Percentiles rank a stretch among this genome's conserved stretches.
Conservation (phyloP, 2,797 vertebrate genomes). For the Aplochiton taeniatus region DNA sequence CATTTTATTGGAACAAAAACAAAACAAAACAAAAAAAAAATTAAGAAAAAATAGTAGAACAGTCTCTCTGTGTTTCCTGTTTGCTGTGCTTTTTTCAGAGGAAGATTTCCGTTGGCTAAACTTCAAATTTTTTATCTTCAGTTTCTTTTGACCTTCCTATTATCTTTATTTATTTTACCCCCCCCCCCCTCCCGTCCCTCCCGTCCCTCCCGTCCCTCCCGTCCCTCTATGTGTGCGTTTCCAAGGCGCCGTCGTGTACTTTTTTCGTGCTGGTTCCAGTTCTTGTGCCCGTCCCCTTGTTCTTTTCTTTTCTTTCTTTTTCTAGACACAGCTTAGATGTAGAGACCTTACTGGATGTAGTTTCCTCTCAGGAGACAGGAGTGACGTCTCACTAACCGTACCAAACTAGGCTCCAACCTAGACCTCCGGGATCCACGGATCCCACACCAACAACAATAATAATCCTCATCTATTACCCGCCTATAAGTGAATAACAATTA, state of each 20-base stretch:
- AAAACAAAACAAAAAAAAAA: conserved; percentile 73
- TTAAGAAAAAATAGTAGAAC: conserved; percentile 89
- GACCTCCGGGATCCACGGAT: conserved; percentile 85
- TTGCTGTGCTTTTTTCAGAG: conserved; percentile 85
- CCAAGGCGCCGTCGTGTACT: conserved; percentile 84
- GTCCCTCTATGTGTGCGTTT: conserved; percentile 62
- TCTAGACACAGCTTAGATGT: conserved; percentile 92
- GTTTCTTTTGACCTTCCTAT: conserved; percentile 33
- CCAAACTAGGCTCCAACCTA: conserved; percentile 87
- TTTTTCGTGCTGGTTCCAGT: conserved; percentile 89
- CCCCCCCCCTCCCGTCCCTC: too few relatives aligned
- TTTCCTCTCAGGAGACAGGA: conserved; percentile 83
- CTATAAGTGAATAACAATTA: conserved; percentile 89
- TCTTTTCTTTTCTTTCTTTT: conserved; percentile 81
- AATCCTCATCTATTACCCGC: conserved; percentile 79
- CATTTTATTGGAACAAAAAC: conserved; percentile 80
- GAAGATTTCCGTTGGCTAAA: conserved; percentile 25
- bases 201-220: too few relatives aligned
- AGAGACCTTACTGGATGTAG: conserved; percentile 93
- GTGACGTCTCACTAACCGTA: conserved; percentile 81
- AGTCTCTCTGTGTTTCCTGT: conserved; percentile 93
- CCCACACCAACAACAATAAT: conserved; percentile 77
- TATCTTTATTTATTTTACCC: conserved; percentile 38
- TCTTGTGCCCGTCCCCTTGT: conserved; percentile 92
- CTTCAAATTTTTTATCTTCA: conserved; percentile 32